These are phyloP conservation scores for Idaea biselata DNA, from an alignment of 2,888 invertebrate genomes.

Conservation along the genomic window DNA sequence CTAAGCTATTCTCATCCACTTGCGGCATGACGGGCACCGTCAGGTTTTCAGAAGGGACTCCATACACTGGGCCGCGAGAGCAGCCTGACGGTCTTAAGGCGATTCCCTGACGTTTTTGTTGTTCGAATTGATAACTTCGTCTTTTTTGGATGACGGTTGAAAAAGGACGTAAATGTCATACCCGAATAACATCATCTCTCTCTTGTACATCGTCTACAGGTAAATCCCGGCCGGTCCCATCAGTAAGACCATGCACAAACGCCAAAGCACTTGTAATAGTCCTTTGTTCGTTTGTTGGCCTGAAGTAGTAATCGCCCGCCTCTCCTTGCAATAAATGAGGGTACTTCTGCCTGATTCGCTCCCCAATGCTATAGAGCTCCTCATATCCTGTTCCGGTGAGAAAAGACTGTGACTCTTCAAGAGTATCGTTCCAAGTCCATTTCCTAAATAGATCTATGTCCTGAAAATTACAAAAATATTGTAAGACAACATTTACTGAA, in stretches of 20 bases:
- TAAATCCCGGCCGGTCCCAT: conserved; percentile 43
- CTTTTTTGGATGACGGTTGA: too few relatives aligned
- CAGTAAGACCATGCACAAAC: conserved; percentile 79
- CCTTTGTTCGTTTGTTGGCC: conserved; percentile 81
- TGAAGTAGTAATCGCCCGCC: conserved; percentile 78
- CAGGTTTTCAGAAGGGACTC: too few relatives aligned
- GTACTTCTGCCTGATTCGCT: conserved; percentile 52
- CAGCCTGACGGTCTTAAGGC: too few relatives aligned
- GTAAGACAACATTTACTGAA: not conserved
- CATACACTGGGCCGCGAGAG: too few relatives aligned
- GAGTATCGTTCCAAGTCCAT: conserved; percentile 84
- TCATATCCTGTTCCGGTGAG: conserved; percentile 82
- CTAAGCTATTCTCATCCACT: too few relatives aligned
- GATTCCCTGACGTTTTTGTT: too few relatives aligned
- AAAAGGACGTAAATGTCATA: conserved; percentile 20
- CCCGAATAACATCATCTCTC: conserved; percentile 58
- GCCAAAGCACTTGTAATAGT: conserved; percentile 82
- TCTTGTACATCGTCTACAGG: conserved; percentile 41
- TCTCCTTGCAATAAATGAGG: conserved; percentile 67
- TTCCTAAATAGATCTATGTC: conserved; percentile 84
- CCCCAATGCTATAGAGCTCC: conserved; percentile 83
- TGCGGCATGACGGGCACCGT: too few relatives aligned
- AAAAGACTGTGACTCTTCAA: conserved; percentile 77
- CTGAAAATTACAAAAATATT: conserved; percentile 34
- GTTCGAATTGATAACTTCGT: too few relatives aligned